Evolutionary conservation across 1,140 invertebrate genomes (phyloP), one percentile per base, ranked within the genome.

Genomic region (Drosophila bocqueti): DNA sequence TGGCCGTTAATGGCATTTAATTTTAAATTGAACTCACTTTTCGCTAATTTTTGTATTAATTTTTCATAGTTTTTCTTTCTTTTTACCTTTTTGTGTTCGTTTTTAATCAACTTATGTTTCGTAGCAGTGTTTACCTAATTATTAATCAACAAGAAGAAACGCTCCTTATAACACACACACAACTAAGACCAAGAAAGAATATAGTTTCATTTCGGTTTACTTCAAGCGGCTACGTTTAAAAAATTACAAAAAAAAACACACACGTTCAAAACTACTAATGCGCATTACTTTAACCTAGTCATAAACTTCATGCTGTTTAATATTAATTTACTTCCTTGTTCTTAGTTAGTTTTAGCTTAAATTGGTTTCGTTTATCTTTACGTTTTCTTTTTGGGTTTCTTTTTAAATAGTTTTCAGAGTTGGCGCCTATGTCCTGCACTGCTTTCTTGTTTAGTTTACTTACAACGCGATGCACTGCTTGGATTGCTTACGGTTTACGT

Each of bases 71-170:
- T 49, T 36, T 46, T 40, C 10, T 31, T 5, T 66, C n/a, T 62
- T 36, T 36, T 36, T 10, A 24, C 1, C 18, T 50, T 47, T 11
- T 45, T 67, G 46, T 73, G 49, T 80, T 34, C 55, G 66, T 72
- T 77, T 55, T 71, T 59, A 71, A 71, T 77, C 76, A 87, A 83
- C 72, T 77, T 83, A 80, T 83, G 55, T 71, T 72, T 81, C 73
- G 54, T 76, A 54, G 65, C 61, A 54, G 52, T 57, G 34, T 62
- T 84, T 90, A 84, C 84, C 84, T 89, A 89, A 89, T 89, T 90
- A 89, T 90, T 89, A 89, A 89, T 89, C 84, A 89, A 89, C 84
- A 89, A 89, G 84, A 89, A 89, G 79, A 81, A 87, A 86, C 78
- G 67, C 59, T 76, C 43, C 64, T 77, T 78, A 59, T 72, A 55